phyloP scores from a whole-genome alignment of 2,113 vertebrate genomes.

The Ictidomys tridecemlineatus region DNA sequence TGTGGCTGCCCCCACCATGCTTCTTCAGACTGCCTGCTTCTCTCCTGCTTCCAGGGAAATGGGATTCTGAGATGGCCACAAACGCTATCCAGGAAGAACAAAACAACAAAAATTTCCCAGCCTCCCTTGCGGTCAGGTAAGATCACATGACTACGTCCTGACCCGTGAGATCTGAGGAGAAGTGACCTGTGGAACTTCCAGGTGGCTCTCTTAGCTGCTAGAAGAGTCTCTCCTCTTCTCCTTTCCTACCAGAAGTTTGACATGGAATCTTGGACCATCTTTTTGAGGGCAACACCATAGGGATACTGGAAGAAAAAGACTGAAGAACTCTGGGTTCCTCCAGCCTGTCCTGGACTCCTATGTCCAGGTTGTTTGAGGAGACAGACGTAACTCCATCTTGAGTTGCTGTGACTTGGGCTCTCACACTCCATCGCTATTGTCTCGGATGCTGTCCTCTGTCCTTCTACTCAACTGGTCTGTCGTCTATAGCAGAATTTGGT shows the following conservation, averaged over 20 bases:
- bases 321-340: neutral
- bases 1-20: constrained; percentile 24
- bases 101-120: neutral
- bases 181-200: neutral
- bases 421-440: neutral
- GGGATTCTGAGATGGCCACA: neutral
- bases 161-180: neutral
- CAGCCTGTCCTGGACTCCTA: too few species aligned
- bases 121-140: neutral
- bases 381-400: neutral
- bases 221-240: neutral
- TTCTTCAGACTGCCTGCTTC: constrained; percentile 31
- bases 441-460: neutral
- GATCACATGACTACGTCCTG: neutral
- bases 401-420: neutral
- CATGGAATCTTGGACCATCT: neutral
- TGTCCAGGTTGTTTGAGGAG: too few species aligned
- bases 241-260: neutral
- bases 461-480: neutral
- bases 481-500: neutral
- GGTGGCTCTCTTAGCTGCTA: neutral
- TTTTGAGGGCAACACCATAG: neutral
- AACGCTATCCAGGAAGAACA: neutral
- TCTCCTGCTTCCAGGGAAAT: neutral
- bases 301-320: neutral